Evolutionary conservation across 64 coral and sea anemone genomes (phyloP), one percentile per base, ranked within the genome.

Genomic region (Stichodactyla helianthus): DNA sequence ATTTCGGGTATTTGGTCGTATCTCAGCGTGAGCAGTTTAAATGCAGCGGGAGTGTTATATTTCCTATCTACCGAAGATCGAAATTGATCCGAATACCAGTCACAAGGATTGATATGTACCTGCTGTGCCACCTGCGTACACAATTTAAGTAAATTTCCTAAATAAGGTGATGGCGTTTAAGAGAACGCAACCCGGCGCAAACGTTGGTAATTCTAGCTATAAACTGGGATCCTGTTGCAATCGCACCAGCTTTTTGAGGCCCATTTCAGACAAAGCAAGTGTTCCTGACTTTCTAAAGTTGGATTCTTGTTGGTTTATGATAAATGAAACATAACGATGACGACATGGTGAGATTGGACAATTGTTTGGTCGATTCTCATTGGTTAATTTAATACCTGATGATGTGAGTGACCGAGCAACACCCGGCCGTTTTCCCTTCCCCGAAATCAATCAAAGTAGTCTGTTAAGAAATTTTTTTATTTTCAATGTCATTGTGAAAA

Each of bases 321-420:
- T 27, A 50, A 51, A 54, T 53, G 18, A 54, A 81, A 52, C 53
- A 18, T 52, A 54, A 20, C 52, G 50, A 81, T 81, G 78, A 81
- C 78, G 78, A 81, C 78, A 81, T 81, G 11, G 78, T 12, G 25
- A 81, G 6, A 53, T 81, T 26, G 68, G 68, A 31, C 17, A 74
- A 74, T 31, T 22, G 78, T 52, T 81, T 81, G 50, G 51, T 81
- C 15, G 18, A 81, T 53, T 81, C 78, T 54, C 52, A 81, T 74
- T 74, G 68, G 68, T 11, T 31, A 74, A 74, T 27, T 74, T 74
- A 12, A 23, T 74, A 31, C 68, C 25, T 13, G 20, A 74, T 74
- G 68, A 74, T 74, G 68, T 74, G 68, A 74, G 68, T 27, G 68
- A 74, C 10, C 65, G 65, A 70, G 22, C 35, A 44, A 44, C 35